These are phyloP conservation scores for Aphidius ervi DNA, from an alignment of 1,140 invertebrate species.

Conservation along the genomic window DNA sequence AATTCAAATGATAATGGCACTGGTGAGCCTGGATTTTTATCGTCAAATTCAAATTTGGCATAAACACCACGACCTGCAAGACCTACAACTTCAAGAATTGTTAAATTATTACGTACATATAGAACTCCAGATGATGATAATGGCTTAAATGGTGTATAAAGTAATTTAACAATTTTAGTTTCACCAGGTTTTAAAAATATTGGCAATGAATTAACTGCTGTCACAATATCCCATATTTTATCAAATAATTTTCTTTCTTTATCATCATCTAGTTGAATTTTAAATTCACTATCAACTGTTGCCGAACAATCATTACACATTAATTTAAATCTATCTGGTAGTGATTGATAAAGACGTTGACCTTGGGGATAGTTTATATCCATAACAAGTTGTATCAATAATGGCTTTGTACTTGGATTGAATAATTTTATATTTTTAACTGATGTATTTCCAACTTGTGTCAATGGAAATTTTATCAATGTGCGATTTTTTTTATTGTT, in stretches of 20 bases:
- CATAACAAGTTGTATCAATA: slow-evolving; percentile 62
- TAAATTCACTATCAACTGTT: slow-evolving; percentile 44
- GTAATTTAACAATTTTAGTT: slow-evolving; percentile 42
- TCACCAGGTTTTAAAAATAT: slow-evolving; percentile 51
- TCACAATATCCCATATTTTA: slow-evolving; percentile 33
- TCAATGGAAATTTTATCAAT: slow-evolving; percentile 70
- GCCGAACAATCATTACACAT: slow-evolving; percentile 38
- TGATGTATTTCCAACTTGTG: slow-evolving; percentile 76
- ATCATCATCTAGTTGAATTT: slow-evolving; percentile 34
- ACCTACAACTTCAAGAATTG: slow-evolving; percentile 80
- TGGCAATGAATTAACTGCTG: slow-evolving; percentile 36
- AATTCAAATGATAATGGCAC: slow-evolving; percentile 81
- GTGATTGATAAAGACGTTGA: slow-evolving; percentile 50
- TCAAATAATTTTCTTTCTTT: slow-evolving; percentile 37
- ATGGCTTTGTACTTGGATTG: slow-evolving; percentile 60
- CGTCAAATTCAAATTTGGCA: slow-evolving; percentile 88
- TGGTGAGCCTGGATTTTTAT: slow-evolving; percentile 72
- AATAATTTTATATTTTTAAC: slow-evolving; percentile 58
- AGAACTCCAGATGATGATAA: slow-evolving; percentile 44
- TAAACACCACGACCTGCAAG: slow-evolving; percentile 77
- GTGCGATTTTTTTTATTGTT: slow-evolving; percentile 47
- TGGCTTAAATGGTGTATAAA: slow-evolving; percentile 43
- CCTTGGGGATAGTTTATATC: slow-evolving; percentile 57
- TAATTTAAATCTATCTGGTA: slow-evolving; percentile 50
- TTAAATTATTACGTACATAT: slow-evolving; percentile 81